Percentiles rank a stretch among this genome's conserved stretches.
Evolutionary conservation across 2,797 vertebrate genomes (phyloP).

Genomic region (Coregonus sp.): DNA sequence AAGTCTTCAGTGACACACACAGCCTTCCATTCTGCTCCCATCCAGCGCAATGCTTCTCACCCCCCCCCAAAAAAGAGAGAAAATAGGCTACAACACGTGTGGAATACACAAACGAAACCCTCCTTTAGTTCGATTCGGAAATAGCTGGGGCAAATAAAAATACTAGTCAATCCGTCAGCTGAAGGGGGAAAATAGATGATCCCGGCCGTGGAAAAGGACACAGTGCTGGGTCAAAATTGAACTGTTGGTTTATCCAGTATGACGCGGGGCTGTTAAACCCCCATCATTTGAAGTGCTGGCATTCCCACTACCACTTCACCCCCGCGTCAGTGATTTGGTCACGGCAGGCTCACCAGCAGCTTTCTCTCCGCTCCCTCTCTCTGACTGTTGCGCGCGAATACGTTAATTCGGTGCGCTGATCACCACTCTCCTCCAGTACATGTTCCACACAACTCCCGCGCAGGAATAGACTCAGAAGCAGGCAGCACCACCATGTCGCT

Average conservation of each 20-base stretch:
- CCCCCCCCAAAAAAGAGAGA: slow-evolving; percentile 71
- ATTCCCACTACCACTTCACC: slow-evolving; percentile 7
- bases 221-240: slow-evolving; percentile 43
- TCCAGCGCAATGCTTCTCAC: slow-evolving; percentile 66
- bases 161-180: slow-evolving; percentile 48
- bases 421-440: slow-evolving; percentile 65
- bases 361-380: slow-evolving; percentile 9
- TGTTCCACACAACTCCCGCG: slow-evolving; percentile 68
- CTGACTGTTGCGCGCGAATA: slow-evolving; percentile 48
- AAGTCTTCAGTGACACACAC: slow-evolving; percentile 51
- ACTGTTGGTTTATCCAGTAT: slow-evolving; percentile 49
- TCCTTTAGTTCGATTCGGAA: slow-evolving; percentile 64
- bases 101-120: slow-evolving; percentile 60
- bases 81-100: slow-evolving; percentile 37
- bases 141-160: background rate
- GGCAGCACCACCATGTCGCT: slow-evolving; percentile 63
- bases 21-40: slow-evolving; percentile 56
- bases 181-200: slow-evolving; percentile 43
- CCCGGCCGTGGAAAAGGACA: slow-evolving; percentile 37
- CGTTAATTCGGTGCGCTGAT: slow-evolving; percentile 58
- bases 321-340: slow-evolving; percentile 33
- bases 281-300: slow-evolving; percentile 22
- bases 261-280: slow-evolving; percentile 55
- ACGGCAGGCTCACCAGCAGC: slow-evolving; percentile 16
- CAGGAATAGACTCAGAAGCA: slow-evolving; percentile 47